phyloP scores from a whole-genome alignment of 2,113 vertebrate genomes.

The Oceanodroma tethys region DNA sequence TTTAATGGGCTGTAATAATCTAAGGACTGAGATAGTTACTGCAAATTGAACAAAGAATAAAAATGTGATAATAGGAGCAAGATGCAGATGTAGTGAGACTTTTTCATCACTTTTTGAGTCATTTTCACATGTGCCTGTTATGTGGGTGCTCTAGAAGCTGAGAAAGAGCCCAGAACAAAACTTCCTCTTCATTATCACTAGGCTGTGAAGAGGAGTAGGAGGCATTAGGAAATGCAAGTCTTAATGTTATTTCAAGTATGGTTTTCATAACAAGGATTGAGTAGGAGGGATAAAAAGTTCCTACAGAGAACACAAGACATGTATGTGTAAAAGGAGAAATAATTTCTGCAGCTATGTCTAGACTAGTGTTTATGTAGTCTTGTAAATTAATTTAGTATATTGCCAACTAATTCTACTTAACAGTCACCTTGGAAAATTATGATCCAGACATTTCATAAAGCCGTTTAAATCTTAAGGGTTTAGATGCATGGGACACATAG shows the following conservation, averaged over 20 bases:
- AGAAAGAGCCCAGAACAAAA: constrained; percentile 10
- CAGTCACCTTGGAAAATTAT: not conserved
- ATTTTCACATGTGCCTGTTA: not conserved
- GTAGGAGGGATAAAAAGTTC: not conserved
- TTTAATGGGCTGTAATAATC: not conserved
- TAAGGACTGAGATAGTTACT: not conserved
- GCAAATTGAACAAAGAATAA: not conserved
- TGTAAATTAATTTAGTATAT: not conserved
- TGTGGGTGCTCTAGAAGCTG: constrained; percentile 6
- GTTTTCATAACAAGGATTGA: constrained; percentile 12
- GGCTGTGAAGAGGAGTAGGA: not conserved
- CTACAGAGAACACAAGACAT: not conserved
- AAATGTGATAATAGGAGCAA: not conserved
- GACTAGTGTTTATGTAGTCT: not conserved
- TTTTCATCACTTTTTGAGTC: not conserved
- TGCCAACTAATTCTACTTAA: not conserved
- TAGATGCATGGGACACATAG: not conserved
- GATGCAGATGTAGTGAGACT: not conserved
- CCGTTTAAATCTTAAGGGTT: not conserved
- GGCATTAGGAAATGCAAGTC: not conserved
- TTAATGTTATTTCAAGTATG: not conserved
- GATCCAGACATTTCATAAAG: not conserved
- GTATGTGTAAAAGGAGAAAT: not conserved
- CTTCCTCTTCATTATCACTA: not conserved
- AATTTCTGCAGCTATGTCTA: not conserved